Percentiles rank a stretch among this genome's conserved stretches.
These are phyloP conservation scores for Eupeodes corollae DNA, from an alignment of 1,140 invertebrate genomes.

Conservation along the genomic window DNA sequence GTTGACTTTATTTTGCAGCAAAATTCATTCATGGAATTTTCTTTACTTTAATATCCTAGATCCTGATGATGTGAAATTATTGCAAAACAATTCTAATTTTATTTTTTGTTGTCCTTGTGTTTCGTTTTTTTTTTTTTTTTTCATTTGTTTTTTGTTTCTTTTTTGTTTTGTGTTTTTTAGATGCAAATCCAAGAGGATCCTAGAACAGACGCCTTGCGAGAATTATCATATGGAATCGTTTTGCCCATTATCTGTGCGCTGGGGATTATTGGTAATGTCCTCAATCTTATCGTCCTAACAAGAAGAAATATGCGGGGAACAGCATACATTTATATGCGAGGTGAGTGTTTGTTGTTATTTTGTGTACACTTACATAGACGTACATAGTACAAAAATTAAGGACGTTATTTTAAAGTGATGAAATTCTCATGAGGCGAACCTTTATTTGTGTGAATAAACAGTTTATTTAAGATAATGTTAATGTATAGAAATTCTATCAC, in stretches of 20 bases:
- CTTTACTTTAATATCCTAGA: too few species aligned
- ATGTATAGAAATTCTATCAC: too few species aligned
- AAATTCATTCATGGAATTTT: too few species aligned
- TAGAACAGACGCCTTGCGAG: constrained; percentile 46
- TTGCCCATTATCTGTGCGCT: constrained; percentile 56
- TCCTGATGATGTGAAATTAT: too few species aligned
- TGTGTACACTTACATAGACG: too few species aligned
- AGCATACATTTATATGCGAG: constrained; percentile 67
- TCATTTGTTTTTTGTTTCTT: constrained; percentile 1
- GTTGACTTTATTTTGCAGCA: too few species aligned
- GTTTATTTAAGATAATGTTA: too few species aligned
- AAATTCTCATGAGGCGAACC: too few species aligned
- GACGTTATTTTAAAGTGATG: too few species aligned
- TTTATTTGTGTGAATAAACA: too few species aligned
- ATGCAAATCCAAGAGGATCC: constrained; percentile 42
- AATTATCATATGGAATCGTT: constrained; percentile 57
- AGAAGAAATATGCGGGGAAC: constrained; percentile 62
- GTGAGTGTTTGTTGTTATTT: constrained; percentile 40
- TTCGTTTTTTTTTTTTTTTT: background rate
- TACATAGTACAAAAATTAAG: too few species aligned
- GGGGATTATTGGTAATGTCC: constrained; percentile 60
- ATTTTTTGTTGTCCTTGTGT: background rate
- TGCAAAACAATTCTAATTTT: background rate
- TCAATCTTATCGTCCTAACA: constrained; percentile 61
- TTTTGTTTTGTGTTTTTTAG: constrained; percentile 1